A percentile compares a stretch with the other conserved stretches of the same genome.
Conservation (phyloP, 2,797 vertebrate species). For the Chelon labrosus region DNA sequence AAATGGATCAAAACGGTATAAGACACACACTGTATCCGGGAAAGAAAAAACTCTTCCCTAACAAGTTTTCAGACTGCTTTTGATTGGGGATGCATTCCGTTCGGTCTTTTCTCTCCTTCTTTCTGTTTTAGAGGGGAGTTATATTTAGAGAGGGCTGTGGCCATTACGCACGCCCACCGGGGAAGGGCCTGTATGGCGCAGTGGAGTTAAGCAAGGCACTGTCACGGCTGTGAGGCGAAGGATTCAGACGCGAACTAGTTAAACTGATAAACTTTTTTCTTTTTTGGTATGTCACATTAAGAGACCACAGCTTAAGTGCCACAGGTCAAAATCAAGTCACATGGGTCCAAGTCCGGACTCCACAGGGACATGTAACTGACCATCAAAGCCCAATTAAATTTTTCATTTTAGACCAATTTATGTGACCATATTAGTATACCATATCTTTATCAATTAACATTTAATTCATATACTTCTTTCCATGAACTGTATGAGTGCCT, state of each 20-base stretch:
- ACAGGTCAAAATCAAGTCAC: neutral
- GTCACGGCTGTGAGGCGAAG: neutral
- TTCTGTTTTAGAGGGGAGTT: constrained; percentile 73
- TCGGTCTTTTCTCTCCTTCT: constrained; percentile 42
- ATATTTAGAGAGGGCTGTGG: constrained; percentile 78
- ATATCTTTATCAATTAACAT: no score
- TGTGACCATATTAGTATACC: no score
- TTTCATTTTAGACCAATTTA: neutral
- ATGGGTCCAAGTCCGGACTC: neutral
- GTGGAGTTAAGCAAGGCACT: constrained; percentile 30
- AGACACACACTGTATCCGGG: constrained; percentile 56
- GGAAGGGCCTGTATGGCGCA: constrained; percentile 63
- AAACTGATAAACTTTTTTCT: neutral
- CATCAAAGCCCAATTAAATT: neutral
- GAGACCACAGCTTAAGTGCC: neutral
- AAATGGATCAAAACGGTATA: constrained; percentile 63
- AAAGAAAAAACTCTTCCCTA: constrained; percentile 41
- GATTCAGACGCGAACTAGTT: neutral
- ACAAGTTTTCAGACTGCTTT: constrained; percentile 68
- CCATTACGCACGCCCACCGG: constrained; percentile 76
- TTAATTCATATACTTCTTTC: neutral
- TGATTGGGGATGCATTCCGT: constrained; percentile 78
- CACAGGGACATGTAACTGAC: neutral
- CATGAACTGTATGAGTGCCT: neutral
- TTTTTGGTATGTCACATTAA: neutral